Conservation (phyloP, 2,797 vertebrate species). For the Artibeus lituratus region DNA sequence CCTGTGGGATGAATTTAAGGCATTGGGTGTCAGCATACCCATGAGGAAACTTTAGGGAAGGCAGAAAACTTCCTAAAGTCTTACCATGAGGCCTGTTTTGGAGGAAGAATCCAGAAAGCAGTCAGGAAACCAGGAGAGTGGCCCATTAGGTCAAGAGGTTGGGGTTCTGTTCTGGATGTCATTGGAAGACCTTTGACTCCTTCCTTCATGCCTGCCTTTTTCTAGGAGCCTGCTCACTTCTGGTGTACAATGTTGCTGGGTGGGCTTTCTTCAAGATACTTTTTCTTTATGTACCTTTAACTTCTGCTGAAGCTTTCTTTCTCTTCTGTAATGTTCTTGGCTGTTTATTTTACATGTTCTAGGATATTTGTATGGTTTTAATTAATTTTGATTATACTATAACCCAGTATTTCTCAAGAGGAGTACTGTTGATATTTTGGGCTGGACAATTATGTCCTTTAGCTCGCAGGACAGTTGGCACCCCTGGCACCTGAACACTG, state of each 20-base stretch:
- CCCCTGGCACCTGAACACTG: neutral
- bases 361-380: constrained; percentile 27
- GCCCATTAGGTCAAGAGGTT: neutral
- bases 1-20: constrained; percentile 1
- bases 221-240: neutral
- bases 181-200: neutral
- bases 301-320: neutral
- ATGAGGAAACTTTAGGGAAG: neutral
- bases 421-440: neutral
- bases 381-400: constrained; percentile 14
- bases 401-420: constrained; percentile 18
- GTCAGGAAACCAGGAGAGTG: neutral
- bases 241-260: neutral
- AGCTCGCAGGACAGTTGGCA: neutral
- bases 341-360: constrained; percentile 14
- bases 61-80: neutral
- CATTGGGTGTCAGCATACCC: neutral
- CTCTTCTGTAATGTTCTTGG: neutral
- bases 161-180: neutral
- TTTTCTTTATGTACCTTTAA: neutral
- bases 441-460: neutral
- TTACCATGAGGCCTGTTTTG: neutral
- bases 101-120: neutral
- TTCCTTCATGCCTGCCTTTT: neutral
- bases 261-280: neutral